Percentiles rank a stretch among this genome's conserved stretches.
Conservation (phyloP, 2,888 invertebrate species). For the Gonocerus acuteangulatus region DNA sequence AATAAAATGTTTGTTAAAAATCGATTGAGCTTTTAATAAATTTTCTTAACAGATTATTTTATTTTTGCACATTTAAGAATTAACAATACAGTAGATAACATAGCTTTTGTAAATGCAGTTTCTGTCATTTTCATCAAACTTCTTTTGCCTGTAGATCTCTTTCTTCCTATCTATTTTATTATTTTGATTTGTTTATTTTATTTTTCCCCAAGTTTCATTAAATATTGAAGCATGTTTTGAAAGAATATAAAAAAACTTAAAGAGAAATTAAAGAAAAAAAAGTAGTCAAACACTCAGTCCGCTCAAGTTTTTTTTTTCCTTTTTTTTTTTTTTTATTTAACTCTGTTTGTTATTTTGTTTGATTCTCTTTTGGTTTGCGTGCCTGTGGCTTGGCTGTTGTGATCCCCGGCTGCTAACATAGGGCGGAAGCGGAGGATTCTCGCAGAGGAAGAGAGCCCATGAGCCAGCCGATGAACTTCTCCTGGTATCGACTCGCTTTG, state of each 20-base stretch:
- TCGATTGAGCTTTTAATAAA: constrained; percentile 8
- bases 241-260: neutral
- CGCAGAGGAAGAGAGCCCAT: constrained; percentile 80
- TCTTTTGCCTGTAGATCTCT: constrained; percentile 17
- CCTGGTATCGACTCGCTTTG: constrained; percentile 82
- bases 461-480: constrained; percentile 78
- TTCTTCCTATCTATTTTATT: constrained; percentile 9
- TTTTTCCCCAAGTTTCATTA: constrained; percentile 2
- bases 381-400: constrained; percentile 38
- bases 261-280: constrained; percentile 17
- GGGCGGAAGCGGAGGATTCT: constrained; percentile 28
- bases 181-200: neutral
- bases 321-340: constrained; percentile 28
- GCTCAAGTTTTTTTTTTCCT: neutral
- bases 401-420: constrained; percentile 44
- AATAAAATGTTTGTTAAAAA: constrained; percentile 11
- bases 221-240: constrained; percentile 4
- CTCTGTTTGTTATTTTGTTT: constrained; percentile 38
- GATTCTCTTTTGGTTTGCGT: constrained; percentile 38
- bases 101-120: constrained; percentile 22
- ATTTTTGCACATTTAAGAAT: constrained; percentile 13
- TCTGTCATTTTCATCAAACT: constrained; percentile 8
- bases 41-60: neutral
- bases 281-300: constrained; percentile 19
- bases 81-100: constrained; percentile 17